These are phyloP conservation scores for Cyprinodon tularosa DNA, from an alignment of 2,113 vertebrate species.

Conservation along the genomic window DNA sequence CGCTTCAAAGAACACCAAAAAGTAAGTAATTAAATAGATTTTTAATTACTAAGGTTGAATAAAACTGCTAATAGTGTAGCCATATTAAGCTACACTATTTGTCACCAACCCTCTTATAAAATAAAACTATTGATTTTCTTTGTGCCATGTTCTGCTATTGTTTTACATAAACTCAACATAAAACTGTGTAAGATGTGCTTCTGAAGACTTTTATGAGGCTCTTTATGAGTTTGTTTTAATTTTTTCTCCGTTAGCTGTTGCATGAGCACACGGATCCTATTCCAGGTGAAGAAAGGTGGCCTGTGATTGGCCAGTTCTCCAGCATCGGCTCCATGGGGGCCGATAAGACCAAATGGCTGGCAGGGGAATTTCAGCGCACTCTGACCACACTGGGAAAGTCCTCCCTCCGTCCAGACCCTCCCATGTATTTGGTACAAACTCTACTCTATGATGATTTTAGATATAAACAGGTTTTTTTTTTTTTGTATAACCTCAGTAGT, in stretches of 20 bases:
- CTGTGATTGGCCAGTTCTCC: slow-evolving; percentile 93
- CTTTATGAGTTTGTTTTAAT: neutral
- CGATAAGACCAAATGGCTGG: slow-evolving; percentile 93
- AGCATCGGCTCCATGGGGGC: slow-evolving; percentile 95
- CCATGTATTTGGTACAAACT: slow-evolving; percentile 85
- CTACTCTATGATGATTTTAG: neutral
- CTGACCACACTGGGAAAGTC: slow-evolving; percentile 79
- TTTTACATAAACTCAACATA: too few species aligned
- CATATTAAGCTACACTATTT: too few species aligned
- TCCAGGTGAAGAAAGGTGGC: slow-evolving; percentile 82
- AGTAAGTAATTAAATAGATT: too few species aligned
- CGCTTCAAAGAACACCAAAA: too few species aligned
- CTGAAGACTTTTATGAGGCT: too few species aligned
- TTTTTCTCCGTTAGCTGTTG: slow-evolving; percentile 73
- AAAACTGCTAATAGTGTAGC: too few species aligned
- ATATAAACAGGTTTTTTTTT: neutral
- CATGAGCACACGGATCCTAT: slow-evolving; percentile 70
- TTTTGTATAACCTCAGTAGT: neutral
- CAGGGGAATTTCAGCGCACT: slow-evolving; percentile 91
- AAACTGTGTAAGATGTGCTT: too few species aligned
- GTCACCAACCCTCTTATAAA: too few species aligned
- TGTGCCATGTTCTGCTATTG: too few species aligned
- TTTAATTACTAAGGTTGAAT: too few species aligned
- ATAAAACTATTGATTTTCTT: too few species aligned
- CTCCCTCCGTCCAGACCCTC: slow-evolving; percentile 63